Evolutionary conservation across 2,797 vertebrate genomes (phyloP).

Genomic region (Scleropages formosus): DNA sequence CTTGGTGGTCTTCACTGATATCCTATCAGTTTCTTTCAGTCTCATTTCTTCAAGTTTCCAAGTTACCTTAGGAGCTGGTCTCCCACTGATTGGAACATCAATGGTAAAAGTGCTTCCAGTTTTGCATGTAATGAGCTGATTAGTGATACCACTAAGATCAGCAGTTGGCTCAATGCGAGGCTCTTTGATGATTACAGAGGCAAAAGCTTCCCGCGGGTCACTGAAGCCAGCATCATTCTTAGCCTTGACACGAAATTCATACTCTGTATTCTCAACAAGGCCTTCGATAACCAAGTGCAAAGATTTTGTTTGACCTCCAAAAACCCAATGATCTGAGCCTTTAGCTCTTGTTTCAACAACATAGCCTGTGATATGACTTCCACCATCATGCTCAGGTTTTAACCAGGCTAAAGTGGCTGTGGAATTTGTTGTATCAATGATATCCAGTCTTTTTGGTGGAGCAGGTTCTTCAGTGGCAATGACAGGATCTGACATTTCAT

Average conservation of each 20-base stretch:
- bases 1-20: conserved; percentile 83
- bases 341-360: conserved; percentile 88
- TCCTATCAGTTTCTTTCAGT: conserved; percentile 93
- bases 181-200: conserved; percentile 93
- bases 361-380: conserved; percentile 89
- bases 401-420: conserved; percentile 91
- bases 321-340: conserved; percentile 81
- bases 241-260: conserved; percentile 93
- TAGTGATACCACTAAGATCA: conserved; percentile 93
- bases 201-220: conserved; percentile 85
- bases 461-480: conserved; percentile 94
- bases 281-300: conserved; percentile 86
- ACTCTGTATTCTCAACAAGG: conserved; percentile 88
- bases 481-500: conserved; percentile 88
- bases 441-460: conserved; percentile 90
- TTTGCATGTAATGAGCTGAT: conserved; percentile 95
- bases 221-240: conserved; percentile 92
- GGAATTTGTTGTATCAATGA: conserved; percentile 88
- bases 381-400: conserved; percentile 97
- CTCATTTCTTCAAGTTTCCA: conserved; percentile 99
- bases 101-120: conserved; percentile 85
- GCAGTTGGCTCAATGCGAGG: conserved; percentile 96
- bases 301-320: conserved; percentile 85
- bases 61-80: conserved; percentile 88
- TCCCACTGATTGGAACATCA: conserved; percentile 93